Conservation (phyloP, 2,797 vertebrate genomes). For the Sarcoramphus papa region DNA sequence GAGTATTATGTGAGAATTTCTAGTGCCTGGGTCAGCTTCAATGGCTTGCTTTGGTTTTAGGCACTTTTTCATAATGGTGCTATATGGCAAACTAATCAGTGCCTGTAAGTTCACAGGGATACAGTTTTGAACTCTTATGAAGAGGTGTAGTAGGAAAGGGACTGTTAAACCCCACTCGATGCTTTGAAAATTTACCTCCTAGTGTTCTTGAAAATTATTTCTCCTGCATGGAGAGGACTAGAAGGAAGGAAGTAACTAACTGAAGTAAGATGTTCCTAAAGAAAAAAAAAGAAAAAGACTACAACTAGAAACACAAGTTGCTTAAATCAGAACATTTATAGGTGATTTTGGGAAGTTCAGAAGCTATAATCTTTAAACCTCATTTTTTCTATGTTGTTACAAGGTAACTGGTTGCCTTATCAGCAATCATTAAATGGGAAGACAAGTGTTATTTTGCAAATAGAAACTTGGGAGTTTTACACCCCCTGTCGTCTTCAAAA, state of each 20-base stretch:
- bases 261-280: neutral
- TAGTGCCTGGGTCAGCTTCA: neutral
- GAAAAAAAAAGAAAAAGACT: neutral
- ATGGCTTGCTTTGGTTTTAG: neutral
- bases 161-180: neutral
- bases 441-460: neutral
- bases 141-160: neutral
- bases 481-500: neutral
- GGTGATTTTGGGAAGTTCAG: neutral
- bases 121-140: neutral
- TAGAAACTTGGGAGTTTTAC: neutral
- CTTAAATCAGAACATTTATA: neutral
- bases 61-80: neutral
- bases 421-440: neutral
- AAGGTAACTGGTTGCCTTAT: neutral
- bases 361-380: neutral
- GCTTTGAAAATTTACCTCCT: constrained; percentile 28
- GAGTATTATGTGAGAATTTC: neutral
- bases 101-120: neutral
- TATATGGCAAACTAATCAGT: neutral
- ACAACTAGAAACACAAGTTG: neutral
- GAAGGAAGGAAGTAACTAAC: neutral
- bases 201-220: constrained; percentile 20
- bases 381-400: neutral
- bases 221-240: neutral